Base-by-base conservation (phyloP, 37 sponge, comb jelly and placozoan genomes). In the Oscarella lobularis region DNA sequence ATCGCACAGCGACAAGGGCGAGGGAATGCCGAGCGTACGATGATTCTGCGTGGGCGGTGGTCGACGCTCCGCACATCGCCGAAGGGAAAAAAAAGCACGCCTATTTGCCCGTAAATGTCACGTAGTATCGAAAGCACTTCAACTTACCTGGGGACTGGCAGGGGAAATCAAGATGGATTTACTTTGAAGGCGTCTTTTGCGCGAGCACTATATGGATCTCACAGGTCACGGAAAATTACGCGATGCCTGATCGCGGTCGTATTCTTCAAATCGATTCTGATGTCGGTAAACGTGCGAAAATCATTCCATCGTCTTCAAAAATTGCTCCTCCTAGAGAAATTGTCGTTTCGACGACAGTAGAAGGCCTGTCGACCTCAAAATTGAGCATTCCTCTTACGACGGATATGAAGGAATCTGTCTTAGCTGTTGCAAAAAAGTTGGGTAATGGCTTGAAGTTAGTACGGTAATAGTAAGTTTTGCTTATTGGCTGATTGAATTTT, bases 231-330 rank as follows among this genome's bases (percentile, higher is more conserved):
- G 72, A 67, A 14, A 66, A 84, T 37, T 65, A 33, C 36, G 79
- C 80, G 33, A 5, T 76, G 38, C 35, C 76, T 35, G 67, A 37
- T 38, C 75, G 80, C 20, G 36, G 75, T 3, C 80, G 80, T 39
- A 66, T 84, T 37, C 38, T 73, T 32, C 76, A 84, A 67, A 74
- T 84, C n/a, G 85, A 84, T 29, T 1, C 73, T n/a, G 85, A 84
- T 2, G 85, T 80, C 66, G 76, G 76, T 32, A 38, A 35, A n/a
- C 70, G 67, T 32, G 79, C 85, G 37, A 77, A 14, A 38, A 79
- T 84, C 20, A 29, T 60, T 9, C 70, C 67, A 35, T 75, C 79
- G 34, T 74, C 41, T 30, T 35, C 41, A 0, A 31, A 0, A 20
- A 3, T 1, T 2, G 4, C 48, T 5, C 35, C 54, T 39, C 72